phyloP scores from a whole-genome alignment of 2,797 vertebrate species.

The Mus caroli region DNA sequence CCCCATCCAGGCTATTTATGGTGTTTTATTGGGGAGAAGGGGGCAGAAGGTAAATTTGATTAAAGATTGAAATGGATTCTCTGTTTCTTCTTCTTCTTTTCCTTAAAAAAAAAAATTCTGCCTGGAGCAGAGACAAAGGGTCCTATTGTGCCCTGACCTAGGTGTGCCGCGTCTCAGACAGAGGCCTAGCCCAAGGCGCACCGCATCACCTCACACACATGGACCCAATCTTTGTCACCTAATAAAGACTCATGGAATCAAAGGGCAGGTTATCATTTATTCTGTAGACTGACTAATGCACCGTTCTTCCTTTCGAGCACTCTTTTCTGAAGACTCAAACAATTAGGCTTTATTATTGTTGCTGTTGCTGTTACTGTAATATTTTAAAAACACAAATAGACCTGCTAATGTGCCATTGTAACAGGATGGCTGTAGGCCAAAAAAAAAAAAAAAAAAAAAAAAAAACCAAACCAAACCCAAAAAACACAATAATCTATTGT shows the following conservation, averaged over 20 bases:
- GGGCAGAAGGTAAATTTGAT: slow-evolving; percentile 62
- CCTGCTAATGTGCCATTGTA: slow-evolving; percentile 32
- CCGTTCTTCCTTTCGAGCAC: slow-evolving; percentile 10
- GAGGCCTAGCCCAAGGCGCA: slow-evolving; percentile 56
- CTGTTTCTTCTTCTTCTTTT: neutral
- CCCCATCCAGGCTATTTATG: slow-evolving; percentile 32
- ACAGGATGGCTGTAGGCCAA: slow-evolving; percentile 53
- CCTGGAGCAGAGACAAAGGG: slow-evolving; percentile 69
- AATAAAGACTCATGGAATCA: slow-evolving; percentile 76
- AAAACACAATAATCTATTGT: slow-evolving; percentile 65
- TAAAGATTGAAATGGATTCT: slow-evolving; percentile 76
- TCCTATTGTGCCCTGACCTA: slow-evolving; percentile 64
- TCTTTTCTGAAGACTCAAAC: slow-evolving; percentile 65
- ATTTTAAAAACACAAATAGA: slow-evolving; percentile 71
- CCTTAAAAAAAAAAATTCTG: slow-evolving; percentile 1
- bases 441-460: neutral
- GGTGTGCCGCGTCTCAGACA: slow-evolving; percentile 50
- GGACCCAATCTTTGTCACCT: slow-evolving; percentile 79
- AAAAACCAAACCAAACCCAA: no score
- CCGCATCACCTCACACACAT: slow-evolving; percentile 59
- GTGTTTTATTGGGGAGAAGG: slow-evolving; percentile 2
- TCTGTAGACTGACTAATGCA: slow-evolving; percentile 29
- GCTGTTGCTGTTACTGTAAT: slow-evolving; percentile 65
- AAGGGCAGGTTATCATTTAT: slow-evolving; percentile 78
- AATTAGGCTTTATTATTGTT: slow-evolving; percentile 51